Evolutionary conservation across 2,888 invertebrate species (phyloP), one percentile per base, ranked within the genome.

Genomic region (Psylliodes chrysocephalus): DNA sequence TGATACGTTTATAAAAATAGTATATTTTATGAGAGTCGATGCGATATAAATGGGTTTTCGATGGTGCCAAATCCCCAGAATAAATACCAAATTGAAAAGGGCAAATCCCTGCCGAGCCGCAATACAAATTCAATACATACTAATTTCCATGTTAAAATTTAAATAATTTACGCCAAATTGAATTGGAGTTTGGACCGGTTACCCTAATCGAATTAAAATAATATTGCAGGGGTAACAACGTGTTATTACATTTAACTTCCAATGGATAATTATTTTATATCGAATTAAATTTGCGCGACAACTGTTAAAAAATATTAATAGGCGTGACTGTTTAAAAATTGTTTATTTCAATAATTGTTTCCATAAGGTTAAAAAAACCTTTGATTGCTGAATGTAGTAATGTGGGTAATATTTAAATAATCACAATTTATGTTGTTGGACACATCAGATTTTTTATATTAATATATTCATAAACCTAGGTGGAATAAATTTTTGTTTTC

Each of bases 121-220:
- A 49, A 49, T 49, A 49, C 59, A 40, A 40, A 59, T 59, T 59
- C 35, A 51, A 59, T 49, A 59, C 49, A 49, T 49, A 57, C 38
- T 35, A 47, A 57, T 57, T 57, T 49, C 12, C 19, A 25, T 46
- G 47, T n/a, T 59, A n/a, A 51, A 49, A 59, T 59, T 51, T 59
- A 25, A 59, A 59, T 59, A 51, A 30, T 59, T 40, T 30, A 59
- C 47, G 25, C 30, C 19, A 57, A 57, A 47, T 57, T 17, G 10
- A 40, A 55, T 55, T 55, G 17, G 44, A 25, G 28, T 17, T 42
- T 30, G 55, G 33, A 8, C 17, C 30, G 12, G 28, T 1, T 30
- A 18, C 44, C 44, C 28, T 18, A 18, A 55, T 55, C 28, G 42
- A 28, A 42, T 42, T 42, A 28, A 49, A 28, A 49, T 49, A 49